phyloP scores from a whole-genome alignment of 2,888 invertebrate genomes.

The Cheiracanthium punctorium region DNA sequence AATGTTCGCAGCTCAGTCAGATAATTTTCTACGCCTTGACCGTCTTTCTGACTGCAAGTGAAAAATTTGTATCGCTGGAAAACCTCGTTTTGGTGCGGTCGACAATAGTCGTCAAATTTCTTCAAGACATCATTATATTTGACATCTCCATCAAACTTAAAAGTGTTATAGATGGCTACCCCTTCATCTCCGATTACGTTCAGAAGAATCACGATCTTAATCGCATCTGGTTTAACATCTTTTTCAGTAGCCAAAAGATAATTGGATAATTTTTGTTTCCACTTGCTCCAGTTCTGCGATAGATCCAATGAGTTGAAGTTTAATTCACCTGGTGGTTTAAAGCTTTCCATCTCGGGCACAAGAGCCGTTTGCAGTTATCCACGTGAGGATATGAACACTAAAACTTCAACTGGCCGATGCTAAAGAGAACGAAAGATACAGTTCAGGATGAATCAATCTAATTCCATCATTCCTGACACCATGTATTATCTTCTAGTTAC shows the following conservation, averaged over 20 bases:
- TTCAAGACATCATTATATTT: constrained; percentile 1
- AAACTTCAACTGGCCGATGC: too few species aligned
- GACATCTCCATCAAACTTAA: not conserved
- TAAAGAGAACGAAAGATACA: too few species aligned
- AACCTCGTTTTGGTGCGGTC: not conserved
- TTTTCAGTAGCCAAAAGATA: not conserved
- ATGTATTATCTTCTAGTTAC: too few species aligned
- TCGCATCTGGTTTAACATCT: not conserved
- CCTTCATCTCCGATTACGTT: constrained; percentile 4
- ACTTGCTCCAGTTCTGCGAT: not conserved
- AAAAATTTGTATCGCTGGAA: not conserved
- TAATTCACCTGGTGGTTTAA: not conserved
- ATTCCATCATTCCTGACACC: too few species aligned
- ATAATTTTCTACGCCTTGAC: not conserved
- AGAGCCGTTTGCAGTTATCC: too few species aligned
- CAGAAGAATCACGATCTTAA: not conserved
- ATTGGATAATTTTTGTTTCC: not conserved
- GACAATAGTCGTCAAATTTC: not conserved
- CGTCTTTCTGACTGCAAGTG: not conserved
- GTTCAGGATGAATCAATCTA: too few species aligned
- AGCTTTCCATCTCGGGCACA: not conserved
- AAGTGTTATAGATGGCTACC: not conserved
- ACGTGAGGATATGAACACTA: too few species aligned
- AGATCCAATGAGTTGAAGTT: not conserved
- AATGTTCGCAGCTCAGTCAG: not conserved